These are phyloP conservation scores for Darevskia mixta DNA, from an alignment of 2,797 vertebrate genomes.

Conservation along the genomic window DNA sequence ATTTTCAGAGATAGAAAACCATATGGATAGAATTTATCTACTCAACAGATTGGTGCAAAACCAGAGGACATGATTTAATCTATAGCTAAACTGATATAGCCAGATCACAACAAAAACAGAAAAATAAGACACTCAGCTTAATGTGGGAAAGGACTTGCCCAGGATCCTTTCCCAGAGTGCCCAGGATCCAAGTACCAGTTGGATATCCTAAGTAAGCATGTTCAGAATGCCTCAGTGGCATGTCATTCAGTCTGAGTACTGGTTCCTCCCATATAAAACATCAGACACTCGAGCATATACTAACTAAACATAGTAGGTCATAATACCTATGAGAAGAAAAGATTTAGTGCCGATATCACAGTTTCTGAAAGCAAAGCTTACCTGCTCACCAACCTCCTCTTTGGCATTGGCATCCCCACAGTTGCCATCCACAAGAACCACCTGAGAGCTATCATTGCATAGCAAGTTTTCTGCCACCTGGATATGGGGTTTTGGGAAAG, in stretches of 20 bases:
- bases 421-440: too few species aligned
- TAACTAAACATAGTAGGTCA: neutral
- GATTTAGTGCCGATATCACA: neutral
- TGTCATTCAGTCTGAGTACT: neutral
- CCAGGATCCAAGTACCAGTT: neutral
- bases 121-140: neutral
- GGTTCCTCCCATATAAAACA: neutral
- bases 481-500: too few species aligned
- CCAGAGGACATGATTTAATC: neutral
- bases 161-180: neutral
- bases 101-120: neutral
- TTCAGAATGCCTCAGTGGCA: neutral
- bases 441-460: too few species aligned
- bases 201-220: neutral
- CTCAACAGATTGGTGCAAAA: neutral
- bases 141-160: neutral
- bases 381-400: too few species aligned
- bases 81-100: neutral
- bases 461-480: too few species aligned
- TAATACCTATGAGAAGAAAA: neutral
- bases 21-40: neutral
- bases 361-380: neutral
- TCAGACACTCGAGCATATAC: neutral
- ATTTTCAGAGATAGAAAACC: neutral
- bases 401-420: too few species aligned